Base-by-base conservation (phyloP, 2,113 vertebrate species). In the Nothocercus julius region DNA sequence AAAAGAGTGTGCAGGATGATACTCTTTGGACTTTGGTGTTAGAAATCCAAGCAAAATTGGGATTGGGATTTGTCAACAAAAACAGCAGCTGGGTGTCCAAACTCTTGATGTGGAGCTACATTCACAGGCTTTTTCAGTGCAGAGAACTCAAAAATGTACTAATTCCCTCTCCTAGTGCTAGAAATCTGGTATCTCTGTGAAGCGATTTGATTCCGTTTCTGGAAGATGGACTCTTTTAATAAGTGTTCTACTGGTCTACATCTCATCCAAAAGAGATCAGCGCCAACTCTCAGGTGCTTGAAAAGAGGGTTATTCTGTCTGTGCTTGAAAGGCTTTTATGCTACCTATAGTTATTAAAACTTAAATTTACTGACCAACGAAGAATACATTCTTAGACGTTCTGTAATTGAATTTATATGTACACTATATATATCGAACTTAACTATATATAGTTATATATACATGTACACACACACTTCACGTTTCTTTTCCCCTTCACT, bases 101-200 rank as follows among this genome's bases (percentile, higher is more conserved):
- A 79, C 44, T 27, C 7, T 51, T 51, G 21, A 28, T 24, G 42
- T 25, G 36, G 36, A 25, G 24, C 44, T 76, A 28, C 14, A 51
- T 49, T 70, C 13, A 44, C 2, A 5, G 27, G n/a, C 32, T 59
- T 69, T 51, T 63, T 59, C 36, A 61, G 24, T 16, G 81, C 56
- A 64, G 62, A 76, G 42, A 85, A 77, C 38, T 86, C 12, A 20
- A 64, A 54, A 72, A 72, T 17, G 27, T 40, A 27, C 32, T 17
- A 7, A 18, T 14, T 30, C 7, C 8, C 16, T 5, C 2, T 34
- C 24, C 63, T 53, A 51, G 27, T 34, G 25, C 0, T 1, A 45
- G 44, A 66, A 85, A 24, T 45, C 59, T 7, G 0, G 1, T 58
- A 21, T 66, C 53, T 72, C 75, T 30, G 49, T 45, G 44, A 44